Conservation (phyloP, 2,797 vertebrate genomes). For the Polyboroides typus region DNA sequence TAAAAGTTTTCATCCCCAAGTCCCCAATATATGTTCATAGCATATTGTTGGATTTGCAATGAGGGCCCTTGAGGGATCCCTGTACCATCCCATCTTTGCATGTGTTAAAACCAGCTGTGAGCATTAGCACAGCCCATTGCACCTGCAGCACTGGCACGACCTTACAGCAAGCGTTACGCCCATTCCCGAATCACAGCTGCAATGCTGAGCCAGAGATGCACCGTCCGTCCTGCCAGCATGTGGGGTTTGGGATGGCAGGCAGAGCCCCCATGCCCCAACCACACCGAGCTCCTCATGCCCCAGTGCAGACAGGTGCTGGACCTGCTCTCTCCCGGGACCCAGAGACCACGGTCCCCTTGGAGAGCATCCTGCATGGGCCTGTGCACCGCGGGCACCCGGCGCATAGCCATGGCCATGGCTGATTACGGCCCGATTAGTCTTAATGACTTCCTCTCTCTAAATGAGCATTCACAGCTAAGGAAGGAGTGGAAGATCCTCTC, state of each 20-base stretch:
- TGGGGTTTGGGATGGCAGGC: background rate
- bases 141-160: background rate
- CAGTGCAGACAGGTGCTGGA: background rate
- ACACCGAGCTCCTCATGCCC: rapidly evolving
- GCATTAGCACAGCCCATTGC: background rate
- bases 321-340: background rate
- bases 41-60: background rate
- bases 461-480: background rate
- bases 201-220: background rate
- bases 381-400: rapidly evolving
- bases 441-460: constrained; percentile 48
- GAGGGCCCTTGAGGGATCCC: background rate
- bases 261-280: background rate
- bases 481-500: constrained; percentile 29
- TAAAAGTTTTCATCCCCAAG: background rate
- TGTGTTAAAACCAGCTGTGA: background rate
- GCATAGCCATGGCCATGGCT: background rate
- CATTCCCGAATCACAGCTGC: background rate
- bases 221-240: rapidly evolving
- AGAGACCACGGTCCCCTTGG: rapidly evolving
- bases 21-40: background rate
- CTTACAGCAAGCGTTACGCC: background rate
- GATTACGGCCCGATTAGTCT: constrained; percentile 35
- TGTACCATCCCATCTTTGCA: background rate
- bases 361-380: background rate